Conservation (phyloP, 2,888 invertebrate genomes). For the Drosophila anomelani region DNA sequence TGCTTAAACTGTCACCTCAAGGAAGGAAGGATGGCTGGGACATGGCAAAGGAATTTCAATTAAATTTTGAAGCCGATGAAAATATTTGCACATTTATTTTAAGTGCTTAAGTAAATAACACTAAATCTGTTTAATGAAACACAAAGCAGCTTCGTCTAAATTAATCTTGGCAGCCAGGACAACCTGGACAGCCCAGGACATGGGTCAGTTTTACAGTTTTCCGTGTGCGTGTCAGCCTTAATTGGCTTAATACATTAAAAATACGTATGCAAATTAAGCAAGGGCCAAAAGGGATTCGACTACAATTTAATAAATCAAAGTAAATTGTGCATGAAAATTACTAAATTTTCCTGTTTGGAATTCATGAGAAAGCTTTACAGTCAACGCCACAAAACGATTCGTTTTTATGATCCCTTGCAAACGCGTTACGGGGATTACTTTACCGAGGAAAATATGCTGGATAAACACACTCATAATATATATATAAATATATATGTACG, state of each 20-base stretch:
- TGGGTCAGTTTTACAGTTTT: slow-evolving; percentile 36
- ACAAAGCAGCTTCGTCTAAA: slow-evolving; percentile 54
- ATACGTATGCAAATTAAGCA: slow-evolving; percentile 58
- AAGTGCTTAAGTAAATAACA: slow-evolving; percentile 51
- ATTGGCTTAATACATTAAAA: slow-evolving; percentile 74
- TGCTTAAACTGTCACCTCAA: slow-evolving; percentile 73
- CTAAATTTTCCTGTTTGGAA: slow-evolving; percentile 11
- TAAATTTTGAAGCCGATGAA: slow-evolving; percentile 40
- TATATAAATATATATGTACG: background rate
- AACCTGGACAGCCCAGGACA: slow-evolving; percentile 22
- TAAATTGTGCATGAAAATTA: slow-evolving; percentile 36
- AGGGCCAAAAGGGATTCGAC: slow-evolving; percentile 58
- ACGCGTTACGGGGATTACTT: slow-evolving; percentile 49
- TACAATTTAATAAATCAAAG: slow-evolving; percentile 58
- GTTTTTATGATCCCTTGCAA: slow-evolving; percentile 52
- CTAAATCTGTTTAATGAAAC: slow-evolving; percentile 60
- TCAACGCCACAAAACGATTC: slow-evolving; percentile 21
- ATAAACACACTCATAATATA: slow-evolving; percentile 16
- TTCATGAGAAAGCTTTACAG: slow-evolving; percentile 2
- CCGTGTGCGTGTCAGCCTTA: slow-evolving; percentile 43
- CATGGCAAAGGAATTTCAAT: slow-evolving; percentile 57
- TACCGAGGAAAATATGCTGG: slow-evolving; percentile 12
- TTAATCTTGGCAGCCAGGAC: slow-evolving; percentile 37
- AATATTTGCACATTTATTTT: slow-evolving; percentile 40
- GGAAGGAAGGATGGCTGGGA: slow-evolving; percentile 26